phyloP scores from a whole-genome alignment of 2,797 vertebrate species.

The Xerus rutilus region DNA sequence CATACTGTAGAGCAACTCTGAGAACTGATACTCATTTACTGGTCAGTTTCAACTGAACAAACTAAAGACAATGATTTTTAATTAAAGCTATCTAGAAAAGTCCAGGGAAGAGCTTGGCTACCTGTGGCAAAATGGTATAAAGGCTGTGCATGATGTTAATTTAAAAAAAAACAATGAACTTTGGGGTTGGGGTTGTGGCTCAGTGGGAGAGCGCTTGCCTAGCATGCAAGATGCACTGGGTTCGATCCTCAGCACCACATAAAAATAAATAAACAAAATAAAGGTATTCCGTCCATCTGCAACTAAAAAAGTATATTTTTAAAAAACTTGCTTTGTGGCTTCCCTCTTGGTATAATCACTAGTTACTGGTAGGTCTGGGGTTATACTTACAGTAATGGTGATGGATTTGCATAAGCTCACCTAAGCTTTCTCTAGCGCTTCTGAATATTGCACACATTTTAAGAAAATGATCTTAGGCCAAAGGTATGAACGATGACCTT shows the following conservation, averaged over 20 bases:
- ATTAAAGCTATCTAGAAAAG: not conserved
- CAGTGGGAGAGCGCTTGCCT: too few relatives aligned
- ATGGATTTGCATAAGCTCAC: not conserved
- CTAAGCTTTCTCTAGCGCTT: not conserved
- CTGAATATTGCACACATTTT: not conserved
- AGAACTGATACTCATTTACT: not conserved
- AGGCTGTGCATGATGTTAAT: not conserved
- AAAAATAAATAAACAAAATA: too few relatives aligned
- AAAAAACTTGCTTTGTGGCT: not conserved
- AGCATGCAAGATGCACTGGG: too few relatives aligned
- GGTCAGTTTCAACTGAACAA: constrained; percentile 31
- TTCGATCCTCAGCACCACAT: too few relatives aligned
- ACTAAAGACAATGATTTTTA: not conserved
- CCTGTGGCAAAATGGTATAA: not conserved
- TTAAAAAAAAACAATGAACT: too few relatives aligned
- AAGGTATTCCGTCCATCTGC: too few relatives aligned
- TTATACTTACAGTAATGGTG: not conserved
- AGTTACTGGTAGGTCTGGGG: not conserved
- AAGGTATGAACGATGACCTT: not conserved
- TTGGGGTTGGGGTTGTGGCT: too few relatives aligned
- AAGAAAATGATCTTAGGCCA: not conserved
- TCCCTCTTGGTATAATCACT: not conserved
- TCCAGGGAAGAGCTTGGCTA: not conserved
- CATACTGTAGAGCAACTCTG: not conserved
- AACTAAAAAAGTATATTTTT: too few relatives aligned